Percentiles rank a stretch among this genome's conserved stretches.
Evolutionary conservation across 2,888 invertebrate genomes (phyloP).

Genomic region (Norana najaformis): DNA sequence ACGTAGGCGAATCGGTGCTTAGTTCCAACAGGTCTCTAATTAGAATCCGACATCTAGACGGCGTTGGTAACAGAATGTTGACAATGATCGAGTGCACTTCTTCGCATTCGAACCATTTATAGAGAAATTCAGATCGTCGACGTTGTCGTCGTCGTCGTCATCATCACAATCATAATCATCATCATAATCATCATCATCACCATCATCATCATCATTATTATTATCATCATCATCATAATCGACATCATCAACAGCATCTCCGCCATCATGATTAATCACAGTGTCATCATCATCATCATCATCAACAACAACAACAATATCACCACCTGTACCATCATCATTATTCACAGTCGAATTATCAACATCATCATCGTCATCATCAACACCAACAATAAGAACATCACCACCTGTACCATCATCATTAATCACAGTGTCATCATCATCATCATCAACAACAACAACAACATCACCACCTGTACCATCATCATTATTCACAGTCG

Average conservation of each 20-base stretch:
- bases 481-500: no score
- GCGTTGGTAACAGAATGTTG: background rate
- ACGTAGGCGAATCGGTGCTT: background rate
- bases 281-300: constrained; percentile 30
- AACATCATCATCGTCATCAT: background rate
- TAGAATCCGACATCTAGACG: background rate
- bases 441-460: background rate
- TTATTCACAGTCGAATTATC: background rate
- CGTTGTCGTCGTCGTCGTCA: background rate
- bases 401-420: background rate
- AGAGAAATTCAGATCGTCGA: no score
- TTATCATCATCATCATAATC: constrained; percentile 33
- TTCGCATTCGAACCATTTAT: background rate
- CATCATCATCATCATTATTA: constrained; percentile 22
- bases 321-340: background rate
- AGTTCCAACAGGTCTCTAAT: background rate
- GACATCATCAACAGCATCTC: constrained; percentile 32
- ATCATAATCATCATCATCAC: constrained; percentile 21
- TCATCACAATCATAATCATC: background rate
- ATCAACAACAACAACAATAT: constrained; percentile 29
- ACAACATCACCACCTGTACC: background rate
- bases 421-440: no score
- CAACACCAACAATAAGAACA: background rate
- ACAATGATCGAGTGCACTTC: background rate
- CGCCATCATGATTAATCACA: constrained; percentile 31